A percentile compares a stretch with the other conserved stretches of the same genome.
These are phyloP conservation scores for Festucalex cinctus DNA, from an alignment of 2,113 vertebrate genomes.

Conservation along the genomic window DNA sequence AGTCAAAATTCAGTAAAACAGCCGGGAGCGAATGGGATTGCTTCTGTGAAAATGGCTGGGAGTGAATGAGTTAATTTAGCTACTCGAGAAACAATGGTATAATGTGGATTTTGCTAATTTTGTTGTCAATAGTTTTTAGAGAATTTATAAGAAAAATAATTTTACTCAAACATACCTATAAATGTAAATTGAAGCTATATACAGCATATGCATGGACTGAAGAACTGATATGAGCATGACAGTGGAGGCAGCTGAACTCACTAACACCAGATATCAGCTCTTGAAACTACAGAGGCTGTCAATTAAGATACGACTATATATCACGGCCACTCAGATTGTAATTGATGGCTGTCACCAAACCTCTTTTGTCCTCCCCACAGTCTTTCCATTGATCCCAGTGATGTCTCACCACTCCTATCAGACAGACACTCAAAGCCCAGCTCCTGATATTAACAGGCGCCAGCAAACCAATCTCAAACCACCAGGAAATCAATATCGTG, in stretches of 20 bases:
- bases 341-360: slow-evolving; percentile 20
- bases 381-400: slow-evolving; percentile 30
- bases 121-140: too few relatives aligned
- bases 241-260: not conserved
- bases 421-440: slow-evolving; percentile 46
- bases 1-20: too few relatives aligned
- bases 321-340: slow-evolving; percentile 29
- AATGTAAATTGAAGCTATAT: too few relatives aligned
- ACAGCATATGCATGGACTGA: not conserved
- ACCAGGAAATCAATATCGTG: slow-evolving; percentile 49
- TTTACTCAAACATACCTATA: too few relatives aligned
- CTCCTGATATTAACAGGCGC: slow-evolving; percentile 39
- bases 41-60: too few relatives aligned
- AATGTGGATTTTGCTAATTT: too few relatives aligned
- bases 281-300: slow-evolving; percentile 24
- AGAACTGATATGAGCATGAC: not conserved
- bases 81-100: too few relatives aligned
- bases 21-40: too few relatives aligned
- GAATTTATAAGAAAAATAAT: too few relatives aligned
- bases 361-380: slow-evolving; percentile 16
- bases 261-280: not conserved
- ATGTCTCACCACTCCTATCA: slow-evolving; percentile 34
- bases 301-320: slow-evolving; percentile 18
- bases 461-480: slow-evolving; percentile 37
- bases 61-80: too few relatives aligned